phyloP scores from a whole-genome alignment of 2,888 invertebrate genomes.

The Protonemura montana region DNA sequence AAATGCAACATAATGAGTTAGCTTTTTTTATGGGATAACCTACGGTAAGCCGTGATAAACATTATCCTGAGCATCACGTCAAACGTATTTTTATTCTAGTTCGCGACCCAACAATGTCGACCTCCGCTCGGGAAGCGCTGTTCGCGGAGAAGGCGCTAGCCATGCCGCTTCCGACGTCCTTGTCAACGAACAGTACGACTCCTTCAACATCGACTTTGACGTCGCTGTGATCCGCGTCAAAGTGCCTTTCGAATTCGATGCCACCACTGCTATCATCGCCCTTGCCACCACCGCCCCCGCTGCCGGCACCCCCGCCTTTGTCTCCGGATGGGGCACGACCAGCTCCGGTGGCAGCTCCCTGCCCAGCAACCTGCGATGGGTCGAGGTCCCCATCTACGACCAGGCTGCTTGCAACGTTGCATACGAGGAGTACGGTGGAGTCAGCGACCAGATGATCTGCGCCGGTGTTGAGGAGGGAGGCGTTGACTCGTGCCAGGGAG shows the following conservation, averaged over 20 bases:
- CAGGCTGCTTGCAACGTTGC: not conserved
- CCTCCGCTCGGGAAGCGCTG: slow-evolving; percentile 66
- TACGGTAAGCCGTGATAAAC: too few relatives aligned
- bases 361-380: slow-evolving; percentile 5
- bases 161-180: slow-evolving; percentile 62
- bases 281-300: slow-evolving; percentile 21
- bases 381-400: slow-evolving; percentile 31
- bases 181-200: slow-evolving; percentile 64
- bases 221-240: slow-evolving; percentile 65
- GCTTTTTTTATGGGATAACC: too few relatives aligned
- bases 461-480: slow-evolving; percentile 67
- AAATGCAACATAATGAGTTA: too few relatives aligned
- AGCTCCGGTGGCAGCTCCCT: slow-evolving; percentile 53
- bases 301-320: slow-evolving; percentile 43
- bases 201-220: slow-evolving; percentile 65
- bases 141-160: slow-evolving; percentile 61
- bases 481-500: slow-evolving; percentile 60
- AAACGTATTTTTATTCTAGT: too few relatives aligned
- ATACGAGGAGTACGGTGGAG: slow-evolving; percentile 14
- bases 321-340: slow-evolving; percentile 56
- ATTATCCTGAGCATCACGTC: too few relatives aligned
- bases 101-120: not conserved
- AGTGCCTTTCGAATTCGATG: not conserved
- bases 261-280: slow-evolving; percentile 20
- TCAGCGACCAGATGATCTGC: slow-evolving; percentile 63